Conservation (phyloP, 2,113 vertebrate species). For the Micromys minutus region DNA sequence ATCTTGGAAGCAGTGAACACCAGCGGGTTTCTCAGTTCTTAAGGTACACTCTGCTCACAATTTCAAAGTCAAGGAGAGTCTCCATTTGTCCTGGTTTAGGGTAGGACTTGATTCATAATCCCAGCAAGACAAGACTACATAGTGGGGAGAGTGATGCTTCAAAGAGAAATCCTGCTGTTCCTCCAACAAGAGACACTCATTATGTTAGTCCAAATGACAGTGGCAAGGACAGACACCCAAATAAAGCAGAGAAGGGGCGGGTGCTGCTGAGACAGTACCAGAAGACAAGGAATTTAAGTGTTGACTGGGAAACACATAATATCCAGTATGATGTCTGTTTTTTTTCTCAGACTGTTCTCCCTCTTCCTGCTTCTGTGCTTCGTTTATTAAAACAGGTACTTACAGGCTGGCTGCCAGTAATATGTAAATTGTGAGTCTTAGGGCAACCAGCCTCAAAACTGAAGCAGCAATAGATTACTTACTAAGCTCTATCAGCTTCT, state of each 20-base stretch:
- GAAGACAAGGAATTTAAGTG: not conserved
- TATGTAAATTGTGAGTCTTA: not conserved
- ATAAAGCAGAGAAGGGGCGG: not conserved
- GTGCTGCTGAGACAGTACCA: not conserved
- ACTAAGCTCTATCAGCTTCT: not conserved
- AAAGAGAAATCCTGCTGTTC: slow-evolving; percentile 13
- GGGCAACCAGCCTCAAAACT: not conserved
- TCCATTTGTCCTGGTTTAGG: not conserved
- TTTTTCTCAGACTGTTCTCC: not conserved
- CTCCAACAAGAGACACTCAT: not conserved
- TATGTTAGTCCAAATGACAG: not conserved
- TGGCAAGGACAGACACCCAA: not conserved
- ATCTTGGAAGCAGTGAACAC: not conserved
- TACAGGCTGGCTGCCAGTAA: not conserved
- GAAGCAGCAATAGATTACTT: not conserved
- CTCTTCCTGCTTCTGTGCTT: not conserved
- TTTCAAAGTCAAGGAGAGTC: slow-evolving; percentile 30
- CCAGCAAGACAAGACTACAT: not conserved
- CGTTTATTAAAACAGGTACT: not conserved
- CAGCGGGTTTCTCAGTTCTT: not conserved
- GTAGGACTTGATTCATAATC: not conserved
- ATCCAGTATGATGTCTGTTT: not conserved
- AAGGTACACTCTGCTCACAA: not conserved
- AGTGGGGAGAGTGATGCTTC: slow-evolving; percentile 1
- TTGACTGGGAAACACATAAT: not conserved